These are phyloP conservation scores for Xiphias gladius DNA, from an alignment of 2,113 vertebrate genomes.

Conservation along the genomic window DNA sequence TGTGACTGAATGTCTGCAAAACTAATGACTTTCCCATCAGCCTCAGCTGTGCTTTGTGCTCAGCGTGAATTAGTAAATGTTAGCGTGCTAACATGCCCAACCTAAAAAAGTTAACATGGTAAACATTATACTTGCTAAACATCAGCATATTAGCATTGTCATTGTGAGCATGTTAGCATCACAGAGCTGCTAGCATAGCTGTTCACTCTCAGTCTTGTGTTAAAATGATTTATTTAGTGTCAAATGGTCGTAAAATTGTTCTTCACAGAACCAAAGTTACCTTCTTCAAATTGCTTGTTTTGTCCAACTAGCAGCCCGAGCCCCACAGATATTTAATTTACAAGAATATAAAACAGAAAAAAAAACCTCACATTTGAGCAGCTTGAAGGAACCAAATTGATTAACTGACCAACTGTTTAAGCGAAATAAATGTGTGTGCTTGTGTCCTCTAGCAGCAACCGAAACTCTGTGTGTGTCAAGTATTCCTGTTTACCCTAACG, in stretches of 20 bases:
- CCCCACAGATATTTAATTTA: not conserved
- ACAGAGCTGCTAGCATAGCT: not conserved
- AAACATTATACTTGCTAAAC: no score
- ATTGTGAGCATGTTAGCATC: not conserved
- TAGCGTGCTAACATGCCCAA: no score
- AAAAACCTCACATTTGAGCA: not conserved
- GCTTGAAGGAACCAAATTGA: not conserved
- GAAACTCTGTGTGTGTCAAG: not conserved
- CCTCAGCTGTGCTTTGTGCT: no score
- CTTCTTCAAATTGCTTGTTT: not conserved
- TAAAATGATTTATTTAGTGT: no score
- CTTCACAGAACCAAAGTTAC: not conserved
- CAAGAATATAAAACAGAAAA: not conserved
- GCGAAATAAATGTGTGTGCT: not conserved
- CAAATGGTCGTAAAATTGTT: no score
- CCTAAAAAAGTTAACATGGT: no score
- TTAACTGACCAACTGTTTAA: not conserved
- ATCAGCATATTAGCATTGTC: not conserved
- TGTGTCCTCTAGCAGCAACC: not conserved
- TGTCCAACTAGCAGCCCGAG: not conserved
- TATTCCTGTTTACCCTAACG: not conserved
- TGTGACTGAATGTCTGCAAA: no score
- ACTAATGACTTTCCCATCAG: no score
- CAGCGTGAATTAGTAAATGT: no score
- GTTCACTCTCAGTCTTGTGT: no score